Percentiles rank a stretch among this genome's conserved stretches.
phyloP scores from a whole-genome alignment of 2,113 vertebrate genomes.

The Typhlomys cinereus region DNA sequence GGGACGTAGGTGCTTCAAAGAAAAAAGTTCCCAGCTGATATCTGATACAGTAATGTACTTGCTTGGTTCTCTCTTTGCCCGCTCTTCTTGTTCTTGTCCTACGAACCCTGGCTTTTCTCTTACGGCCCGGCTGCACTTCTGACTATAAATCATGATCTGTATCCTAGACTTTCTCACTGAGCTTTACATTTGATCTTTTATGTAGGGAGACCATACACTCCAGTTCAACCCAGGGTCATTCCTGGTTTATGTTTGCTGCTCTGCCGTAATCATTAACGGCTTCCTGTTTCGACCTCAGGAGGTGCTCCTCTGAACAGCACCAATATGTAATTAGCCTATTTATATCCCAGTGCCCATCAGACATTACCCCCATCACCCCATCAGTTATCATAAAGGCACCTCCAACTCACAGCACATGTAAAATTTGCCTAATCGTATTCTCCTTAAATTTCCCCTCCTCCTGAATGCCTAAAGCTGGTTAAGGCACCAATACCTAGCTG shows the following conservation, averaged over 20 bases:
- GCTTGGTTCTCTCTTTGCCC: neutral
- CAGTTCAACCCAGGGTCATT: constrained; percentile 16
- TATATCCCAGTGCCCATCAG: neutral
- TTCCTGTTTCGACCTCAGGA: constrained; percentile 29
- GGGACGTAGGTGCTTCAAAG: neutral
- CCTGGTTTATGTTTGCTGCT: constrained; percentile 18
- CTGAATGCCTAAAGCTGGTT: neutral
- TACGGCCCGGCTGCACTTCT: too few relatives aligned
- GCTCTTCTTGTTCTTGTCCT: neutral
- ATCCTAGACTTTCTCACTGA: constrained; percentile 35
- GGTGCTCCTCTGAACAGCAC: constrained; percentile 36
- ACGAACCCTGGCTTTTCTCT: neutral
- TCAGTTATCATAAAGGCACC: constrained; percentile 21
- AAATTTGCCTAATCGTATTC: neutral
- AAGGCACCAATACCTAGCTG: neutral
- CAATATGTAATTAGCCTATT: constrained; percentile 40
- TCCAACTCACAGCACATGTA: constrained; percentile 24
- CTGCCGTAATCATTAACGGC: constrained; percentile 39
- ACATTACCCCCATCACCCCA: too few relatives aligned
- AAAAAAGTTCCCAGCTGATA: neutral
- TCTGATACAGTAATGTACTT: neutral
- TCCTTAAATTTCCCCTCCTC: neutral
- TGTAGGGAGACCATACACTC: neutral
- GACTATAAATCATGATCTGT: too few relatives aligned
- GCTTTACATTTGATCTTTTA: constrained; percentile 40